Conservation (phyloP, 2,888 invertebrate species). For the Tetranychus truncatus region DNA sequence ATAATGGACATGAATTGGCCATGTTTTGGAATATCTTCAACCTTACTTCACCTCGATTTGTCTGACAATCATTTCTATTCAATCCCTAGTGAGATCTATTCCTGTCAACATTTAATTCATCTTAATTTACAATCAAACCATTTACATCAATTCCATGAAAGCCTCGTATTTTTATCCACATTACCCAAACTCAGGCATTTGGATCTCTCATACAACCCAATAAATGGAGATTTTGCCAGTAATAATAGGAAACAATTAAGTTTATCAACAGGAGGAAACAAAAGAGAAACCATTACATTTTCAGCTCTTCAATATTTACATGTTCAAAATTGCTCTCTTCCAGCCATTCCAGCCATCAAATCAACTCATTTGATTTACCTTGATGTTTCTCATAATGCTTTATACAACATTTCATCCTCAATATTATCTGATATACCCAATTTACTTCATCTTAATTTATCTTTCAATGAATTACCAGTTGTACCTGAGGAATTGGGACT, state of each 20-base stretch:
- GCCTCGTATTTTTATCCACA: neutral
- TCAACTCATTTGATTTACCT: neutral
- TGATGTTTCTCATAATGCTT: neutral
- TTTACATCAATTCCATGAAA: neutral
- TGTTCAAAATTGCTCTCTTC: neutral
- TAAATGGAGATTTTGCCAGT: neutral
- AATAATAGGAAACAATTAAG: too few relatives aligned
- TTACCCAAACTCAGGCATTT: neutral
- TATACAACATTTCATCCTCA: neutral
- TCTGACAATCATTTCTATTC: conserved; percentile 54
- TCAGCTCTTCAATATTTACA: neutral
- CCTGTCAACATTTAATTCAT: conserved; percentile 39
- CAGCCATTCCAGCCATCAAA: neutral
- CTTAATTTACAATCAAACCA: conserved; percentile 32
- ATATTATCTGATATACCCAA: neutral
- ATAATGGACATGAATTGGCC: neutral
- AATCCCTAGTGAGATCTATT: conserved; percentile 46
- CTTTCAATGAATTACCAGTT: neutral
- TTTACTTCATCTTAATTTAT: conserved; percentile 1
- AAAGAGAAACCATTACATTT: neutral
- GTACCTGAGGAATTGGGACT: conserved; percentile 6
- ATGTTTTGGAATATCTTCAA: conserved; percentile 40
- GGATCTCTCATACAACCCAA: neutral
- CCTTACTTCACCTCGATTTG: conserved; percentile 57
- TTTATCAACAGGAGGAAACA: neutral